These are phyloP conservation scores for Nemotelus pantherinus DNA, from an alignment of 2,888 invertebrate genomes.

Conservation along the genomic window DNA sequence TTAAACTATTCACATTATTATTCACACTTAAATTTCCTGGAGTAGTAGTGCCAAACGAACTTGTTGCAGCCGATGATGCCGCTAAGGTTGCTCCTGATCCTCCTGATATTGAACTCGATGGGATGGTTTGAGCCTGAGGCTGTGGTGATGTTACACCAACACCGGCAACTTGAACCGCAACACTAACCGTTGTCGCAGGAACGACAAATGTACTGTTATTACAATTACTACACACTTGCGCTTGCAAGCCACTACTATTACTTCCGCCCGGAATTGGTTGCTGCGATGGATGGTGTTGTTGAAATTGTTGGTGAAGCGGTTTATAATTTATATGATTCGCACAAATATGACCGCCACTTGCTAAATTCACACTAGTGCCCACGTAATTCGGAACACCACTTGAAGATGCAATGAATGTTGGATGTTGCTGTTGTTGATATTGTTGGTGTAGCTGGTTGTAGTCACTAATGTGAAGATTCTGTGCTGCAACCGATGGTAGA, in stretches of 20 bases:
- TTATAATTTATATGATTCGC: conserved; percentile 53
- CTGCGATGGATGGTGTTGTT: conserved; percentile 52
- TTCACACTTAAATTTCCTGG: conserved; percentile 46
- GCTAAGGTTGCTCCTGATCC: neutral
- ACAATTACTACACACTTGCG: conserved; percentile 46
- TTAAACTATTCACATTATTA: conserved; percentile 47
- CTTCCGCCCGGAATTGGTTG: conserved; percentile 28
- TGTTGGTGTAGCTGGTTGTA: conserved; percentile 49
- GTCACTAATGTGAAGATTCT: conserved; percentile 32
- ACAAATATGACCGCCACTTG: conserved; percentile 23
- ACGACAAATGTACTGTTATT: conserved; percentile 29
- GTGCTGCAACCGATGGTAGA: conserved; percentile 40
- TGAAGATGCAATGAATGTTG: conserved; percentile 28
- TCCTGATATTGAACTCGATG: neutral
- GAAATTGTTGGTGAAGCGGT: conserved; percentile 51
- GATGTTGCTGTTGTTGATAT: conserved; percentile 47
- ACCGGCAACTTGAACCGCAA: conserved; percentile 26
- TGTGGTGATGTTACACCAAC: conserved; percentile 19
- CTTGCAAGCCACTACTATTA: conserved; percentile 11
- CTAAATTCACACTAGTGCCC: conserved; percentile 34
- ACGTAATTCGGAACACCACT: conserved; percentile 25
- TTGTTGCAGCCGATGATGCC: neutral
- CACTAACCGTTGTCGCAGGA: conserved; percentile 43
- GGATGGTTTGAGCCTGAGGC: conserved; percentile 4
- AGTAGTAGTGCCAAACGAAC: conserved; percentile 30